A percentile compares a stretch with the other conserved stretches of the same genome.
phyloP scores from a whole-genome alignment of 1,140 invertebrate genomes.

The Helicoverpa zea region DNA sequence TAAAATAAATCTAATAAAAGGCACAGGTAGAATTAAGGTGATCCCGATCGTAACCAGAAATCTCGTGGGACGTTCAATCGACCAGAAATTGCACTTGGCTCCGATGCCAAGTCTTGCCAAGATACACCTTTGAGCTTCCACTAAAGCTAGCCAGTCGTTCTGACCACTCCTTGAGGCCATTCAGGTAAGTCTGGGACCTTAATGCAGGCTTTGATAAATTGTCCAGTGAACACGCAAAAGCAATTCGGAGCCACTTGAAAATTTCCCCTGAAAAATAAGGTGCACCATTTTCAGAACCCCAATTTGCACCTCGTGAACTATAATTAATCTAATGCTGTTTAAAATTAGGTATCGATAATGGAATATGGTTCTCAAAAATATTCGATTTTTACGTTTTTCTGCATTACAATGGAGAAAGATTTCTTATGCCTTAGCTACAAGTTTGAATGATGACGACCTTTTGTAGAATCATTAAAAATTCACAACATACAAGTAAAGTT shows the following conservation, averaged over 20 bases:
- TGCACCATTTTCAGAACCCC: not conserved
- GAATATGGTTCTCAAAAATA: no score
- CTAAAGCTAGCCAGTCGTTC: slow-evolving; percentile 14
- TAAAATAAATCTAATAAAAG: no score
- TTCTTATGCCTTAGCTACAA: no score
- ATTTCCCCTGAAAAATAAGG: not conserved
- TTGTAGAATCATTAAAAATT: no score
- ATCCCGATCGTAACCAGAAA: slow-evolving; percentile 3
- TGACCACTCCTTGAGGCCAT: slow-evolving; percentile 12
- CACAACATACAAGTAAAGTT: no score
- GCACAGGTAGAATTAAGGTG: slow-evolving; percentile 5
- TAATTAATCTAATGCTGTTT: not conserved
- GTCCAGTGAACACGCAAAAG: not conserved
- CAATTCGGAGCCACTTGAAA: slow-evolving; percentile 10
- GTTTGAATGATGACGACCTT: no score
- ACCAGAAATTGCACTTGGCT: slow-evolving; percentile 30
- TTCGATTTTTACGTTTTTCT: no score
- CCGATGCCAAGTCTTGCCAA: slow-evolving; percentile 15
- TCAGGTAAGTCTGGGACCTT: slow-evolving; percentile 8
- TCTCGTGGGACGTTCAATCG: slow-evolving; percentile 18
- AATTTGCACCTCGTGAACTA: not conserved
- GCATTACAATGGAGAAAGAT: no score
- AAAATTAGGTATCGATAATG: no score
- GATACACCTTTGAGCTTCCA: slow-evolving; percentile 18
- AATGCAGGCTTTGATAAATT: slow-evolving; percentile 27